Evolutionary conservation across 2,888 invertebrate species (phyloP).

Genomic region (Caenorhabditis afra): DNA sequence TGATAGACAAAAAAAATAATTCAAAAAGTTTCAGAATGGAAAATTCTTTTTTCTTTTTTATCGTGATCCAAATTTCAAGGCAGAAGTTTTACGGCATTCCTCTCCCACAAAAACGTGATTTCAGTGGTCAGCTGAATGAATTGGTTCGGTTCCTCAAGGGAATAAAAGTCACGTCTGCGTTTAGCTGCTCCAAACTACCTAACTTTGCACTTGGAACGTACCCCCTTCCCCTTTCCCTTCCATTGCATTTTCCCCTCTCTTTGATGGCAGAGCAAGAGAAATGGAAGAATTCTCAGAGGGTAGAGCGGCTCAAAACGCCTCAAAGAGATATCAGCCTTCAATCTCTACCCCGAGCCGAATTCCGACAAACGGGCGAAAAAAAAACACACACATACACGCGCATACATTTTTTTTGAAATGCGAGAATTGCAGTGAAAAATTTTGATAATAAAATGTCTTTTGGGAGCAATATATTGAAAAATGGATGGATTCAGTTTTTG

Average conservation of each 20-base stretch:
- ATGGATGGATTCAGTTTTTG: neutral
- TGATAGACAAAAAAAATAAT: no score
- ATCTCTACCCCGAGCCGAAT: neutral
- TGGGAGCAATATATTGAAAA: constrained; percentile 4
- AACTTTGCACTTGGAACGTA: constrained; percentile 29
- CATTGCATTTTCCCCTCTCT: neutral
- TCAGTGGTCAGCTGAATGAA: constrained; percentile 15
- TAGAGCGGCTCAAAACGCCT: constrained; percentile 8
- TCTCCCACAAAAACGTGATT: neutral
- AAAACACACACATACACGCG: neutral
- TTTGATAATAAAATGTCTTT: constrained; percentile 9
- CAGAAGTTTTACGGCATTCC: no score
- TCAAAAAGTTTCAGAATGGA: no score
- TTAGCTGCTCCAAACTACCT: neutral
- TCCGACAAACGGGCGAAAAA: neutral
- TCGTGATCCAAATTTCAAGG: no score
- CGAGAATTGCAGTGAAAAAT: neutral
- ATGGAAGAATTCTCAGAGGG: constrained; percentile 2
- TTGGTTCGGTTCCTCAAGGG: neutral
- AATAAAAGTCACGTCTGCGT: neutral
- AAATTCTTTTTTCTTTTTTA: no score
- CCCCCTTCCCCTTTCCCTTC: constrained; percentile 4
- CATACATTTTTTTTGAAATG: neutral
- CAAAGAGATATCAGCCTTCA: constrained; percentile 19
- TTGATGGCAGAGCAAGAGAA: neutral